Evolutionary conservation across 2,113 vertebrate species (phyloP).

Genomic region (Brienomyrus longianalis): DNA sequence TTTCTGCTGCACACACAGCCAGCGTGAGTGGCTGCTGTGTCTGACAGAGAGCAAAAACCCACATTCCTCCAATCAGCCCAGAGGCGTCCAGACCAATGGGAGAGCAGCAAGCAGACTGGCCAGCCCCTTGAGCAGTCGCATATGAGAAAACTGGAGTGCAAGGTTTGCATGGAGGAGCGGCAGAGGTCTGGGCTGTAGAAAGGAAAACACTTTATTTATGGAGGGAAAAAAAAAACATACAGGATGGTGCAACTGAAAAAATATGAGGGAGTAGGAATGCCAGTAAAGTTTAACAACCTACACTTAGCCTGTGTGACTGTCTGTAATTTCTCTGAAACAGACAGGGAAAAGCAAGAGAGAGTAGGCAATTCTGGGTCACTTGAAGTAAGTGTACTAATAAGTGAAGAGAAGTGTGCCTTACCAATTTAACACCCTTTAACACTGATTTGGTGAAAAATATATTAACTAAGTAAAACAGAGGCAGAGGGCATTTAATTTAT

Average conservation of each 20-base stretch:
- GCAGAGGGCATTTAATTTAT: neutral
- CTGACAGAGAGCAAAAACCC: neutral
- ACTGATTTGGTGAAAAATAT: neutral
- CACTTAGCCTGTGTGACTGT: neutral
- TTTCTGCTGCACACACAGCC: neutral
- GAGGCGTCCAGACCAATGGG: constrained; percentile 46
- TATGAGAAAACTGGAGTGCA: constrained; percentile 58
- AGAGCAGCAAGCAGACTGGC: constrained; percentile 44
- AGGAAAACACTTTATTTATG: neutral
- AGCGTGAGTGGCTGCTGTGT: neutral
- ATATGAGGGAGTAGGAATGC: neutral
- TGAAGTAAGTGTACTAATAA: neutral
- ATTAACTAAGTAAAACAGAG: neutral
- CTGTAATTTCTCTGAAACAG: neutral
- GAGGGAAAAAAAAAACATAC: neutral
- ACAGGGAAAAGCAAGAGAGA: neutral
- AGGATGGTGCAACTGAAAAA: neutral
- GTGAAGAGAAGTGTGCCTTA: neutral
- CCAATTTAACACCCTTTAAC: neutral
- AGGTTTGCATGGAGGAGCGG: constrained; percentile 58
- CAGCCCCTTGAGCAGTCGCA: constrained; percentile 31
- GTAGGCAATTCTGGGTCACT: neutral
- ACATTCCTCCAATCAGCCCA: constrained; percentile 1
- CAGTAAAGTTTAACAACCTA: neutral
- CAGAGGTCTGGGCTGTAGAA: neutral